Conservation (phyloP, 2,797 vertebrate species). For the Macropodus opercularis region DNA sequence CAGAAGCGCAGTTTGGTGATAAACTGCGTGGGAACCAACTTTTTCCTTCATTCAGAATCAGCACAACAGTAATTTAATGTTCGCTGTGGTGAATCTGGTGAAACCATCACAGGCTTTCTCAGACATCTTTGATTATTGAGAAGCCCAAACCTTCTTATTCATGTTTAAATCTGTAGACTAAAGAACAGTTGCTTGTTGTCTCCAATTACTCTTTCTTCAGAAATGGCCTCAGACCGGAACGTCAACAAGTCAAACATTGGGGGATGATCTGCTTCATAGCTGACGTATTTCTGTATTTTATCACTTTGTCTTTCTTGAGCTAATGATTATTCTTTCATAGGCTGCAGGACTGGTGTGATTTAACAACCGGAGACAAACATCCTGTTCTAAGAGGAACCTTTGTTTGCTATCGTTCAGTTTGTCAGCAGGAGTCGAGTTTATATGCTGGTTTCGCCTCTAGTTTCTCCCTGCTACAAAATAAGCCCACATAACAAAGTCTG, state of each 20-base stretch:
- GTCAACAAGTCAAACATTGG: constrained; percentile 25
- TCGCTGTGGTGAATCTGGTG: constrained; percentile 25
- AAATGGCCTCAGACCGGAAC: constrained; percentile 37
- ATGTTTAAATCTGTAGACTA: constrained; percentile 15
- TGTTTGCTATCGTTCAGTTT: not conserved
- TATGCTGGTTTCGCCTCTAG: not conserved
- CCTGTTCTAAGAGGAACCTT: not conserved
- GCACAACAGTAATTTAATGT: constrained; percentile 40
- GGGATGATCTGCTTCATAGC: constrained; percentile 50
- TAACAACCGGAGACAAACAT: constrained; percentile 8
- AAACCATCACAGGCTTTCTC: constrained; percentile 29
- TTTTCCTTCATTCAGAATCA: not conserved
- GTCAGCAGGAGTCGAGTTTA: not conserved
- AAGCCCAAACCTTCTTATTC: not conserved
- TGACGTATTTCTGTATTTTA: constrained; percentile 29
- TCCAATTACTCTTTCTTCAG: constrained; percentile 39
- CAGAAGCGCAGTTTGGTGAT: not conserved
- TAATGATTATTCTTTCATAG: constrained; percentile 31
- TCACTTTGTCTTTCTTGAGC: constrained; percentile 35
- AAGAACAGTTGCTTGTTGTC: constrained; percentile 1
- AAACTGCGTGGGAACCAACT: constrained; percentile 38
- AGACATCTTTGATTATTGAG: constrained; percentile 8
- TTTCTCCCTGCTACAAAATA: not conserved
- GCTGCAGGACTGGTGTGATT: constrained; percentile 13
- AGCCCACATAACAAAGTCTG: not conserved